Evolutionary conservation across 2,113 vertebrate genomes (phyloP).

Genomic region (Scopus umbretta): DNA sequence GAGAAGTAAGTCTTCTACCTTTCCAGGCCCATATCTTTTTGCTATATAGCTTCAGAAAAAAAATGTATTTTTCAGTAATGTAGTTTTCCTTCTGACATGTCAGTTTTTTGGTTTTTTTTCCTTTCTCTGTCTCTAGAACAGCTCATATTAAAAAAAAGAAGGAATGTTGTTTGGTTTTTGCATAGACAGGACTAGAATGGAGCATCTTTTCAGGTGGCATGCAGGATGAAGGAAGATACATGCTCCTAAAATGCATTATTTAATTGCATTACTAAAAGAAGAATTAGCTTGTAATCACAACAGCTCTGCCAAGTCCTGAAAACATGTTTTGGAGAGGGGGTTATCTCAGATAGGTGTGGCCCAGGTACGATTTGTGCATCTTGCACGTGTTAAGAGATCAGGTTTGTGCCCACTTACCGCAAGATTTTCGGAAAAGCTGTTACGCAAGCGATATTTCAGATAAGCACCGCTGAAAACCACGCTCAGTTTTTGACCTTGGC

Average conservation of each 20-base stretch:
- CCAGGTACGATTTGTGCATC: neutral
- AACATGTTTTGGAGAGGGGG: neutral
- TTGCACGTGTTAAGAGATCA: neutral
- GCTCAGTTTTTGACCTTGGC: neutral
- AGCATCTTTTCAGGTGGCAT: neutral
- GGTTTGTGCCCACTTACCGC: neutral
- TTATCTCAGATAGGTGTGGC: neutral
- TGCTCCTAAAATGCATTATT: neutral
- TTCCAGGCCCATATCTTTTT: neutral
- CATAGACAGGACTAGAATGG: neutral
- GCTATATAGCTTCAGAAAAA: neutral
- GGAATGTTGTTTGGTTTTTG: neutral
- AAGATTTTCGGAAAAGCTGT: neutral
- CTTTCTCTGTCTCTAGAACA: neutral
- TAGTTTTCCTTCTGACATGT: neutral
- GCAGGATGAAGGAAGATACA: neutral
- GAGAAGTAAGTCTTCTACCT: neutral
- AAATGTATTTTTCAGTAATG: neutral
- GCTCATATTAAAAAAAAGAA: neutral
- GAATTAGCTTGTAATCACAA: neutral
- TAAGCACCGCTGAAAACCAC: neutral
- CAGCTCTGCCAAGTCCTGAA: neutral
- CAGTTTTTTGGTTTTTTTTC: neutral
- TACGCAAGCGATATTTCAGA: neutral
- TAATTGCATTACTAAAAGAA: neutral